Percentiles rank a stretch among this genome's conserved stretches.
Evolutionary conservation across 1,140 invertebrate genomes (phyloP).

Genomic region (Drosophila willistoni): DNA sequence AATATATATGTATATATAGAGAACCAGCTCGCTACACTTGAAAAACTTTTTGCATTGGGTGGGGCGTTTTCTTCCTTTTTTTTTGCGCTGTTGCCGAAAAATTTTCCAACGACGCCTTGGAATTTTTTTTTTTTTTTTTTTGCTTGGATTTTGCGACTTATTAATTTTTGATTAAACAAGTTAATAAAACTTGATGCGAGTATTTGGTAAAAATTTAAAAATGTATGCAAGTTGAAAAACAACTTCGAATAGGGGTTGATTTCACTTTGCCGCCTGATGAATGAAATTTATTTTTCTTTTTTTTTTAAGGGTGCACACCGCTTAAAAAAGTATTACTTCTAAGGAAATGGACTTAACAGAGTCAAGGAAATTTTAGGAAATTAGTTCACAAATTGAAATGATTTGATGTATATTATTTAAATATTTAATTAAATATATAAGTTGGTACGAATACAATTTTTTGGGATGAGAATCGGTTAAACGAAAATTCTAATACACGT

Average conservation of each 20-base stretch:
- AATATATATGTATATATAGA: conserved; percentile 13
- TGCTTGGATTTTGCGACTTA: neutral
- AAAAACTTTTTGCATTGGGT: conserved; percentile 72
- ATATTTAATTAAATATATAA: neutral
- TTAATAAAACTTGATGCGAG: neutral
- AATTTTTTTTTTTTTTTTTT: conserved; percentile 32
- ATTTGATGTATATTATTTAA: neutral
- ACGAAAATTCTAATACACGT: conserved; percentile 44
- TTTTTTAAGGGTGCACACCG: conserved; percentile 35
- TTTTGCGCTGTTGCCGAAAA: conserved; percentile 36
- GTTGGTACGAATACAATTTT: neutral
- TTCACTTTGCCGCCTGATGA: conserved; percentile 44
- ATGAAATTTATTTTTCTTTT: conserved; percentile 30
- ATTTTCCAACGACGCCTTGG: conserved; percentile 44
- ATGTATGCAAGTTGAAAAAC: conserved; percentile 2
- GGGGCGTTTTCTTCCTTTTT: conserved; percentile 62
- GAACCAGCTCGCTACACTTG: conserved; percentile 62
- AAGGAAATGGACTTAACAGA: neutral
- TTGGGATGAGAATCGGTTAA: neutral
- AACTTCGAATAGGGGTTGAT: conserved; percentile 45
- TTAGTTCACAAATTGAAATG: neutral
- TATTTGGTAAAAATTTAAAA: conserved; percentile 1
- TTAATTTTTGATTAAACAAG: neutral
- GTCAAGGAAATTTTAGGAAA: neutral
- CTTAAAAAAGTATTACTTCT: conserved; percentile 33